Evolutionary conservation across 1,140 invertebrate species (phyloP).

Genomic region (Ectropis grisescens): DNA sequence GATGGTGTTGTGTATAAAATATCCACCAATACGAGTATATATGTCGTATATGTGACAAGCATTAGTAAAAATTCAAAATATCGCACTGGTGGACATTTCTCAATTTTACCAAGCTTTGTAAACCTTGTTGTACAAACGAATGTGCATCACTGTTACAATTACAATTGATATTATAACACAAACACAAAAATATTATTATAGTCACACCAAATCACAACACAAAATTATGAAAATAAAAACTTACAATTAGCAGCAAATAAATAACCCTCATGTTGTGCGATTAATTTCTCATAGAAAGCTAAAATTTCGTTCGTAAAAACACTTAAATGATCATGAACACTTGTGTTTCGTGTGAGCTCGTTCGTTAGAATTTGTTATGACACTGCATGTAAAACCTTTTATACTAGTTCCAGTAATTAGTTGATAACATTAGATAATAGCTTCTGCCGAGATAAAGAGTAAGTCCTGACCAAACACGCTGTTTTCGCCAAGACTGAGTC

Average conservation of each 20-base stretch:
- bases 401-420: conserved; percentile 41
- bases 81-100: no score
- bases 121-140: no score
- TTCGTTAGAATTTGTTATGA: conserved; percentile 46
- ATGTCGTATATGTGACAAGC: no score
- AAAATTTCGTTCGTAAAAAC: conserved; percentile 51
- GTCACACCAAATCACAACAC: no score
- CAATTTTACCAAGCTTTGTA: no score
- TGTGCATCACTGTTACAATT: no score
- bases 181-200: no score
- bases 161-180: not conserved
- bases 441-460: conserved; percentile 39
- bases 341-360: conserved; percentile 46
- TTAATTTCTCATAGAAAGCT: conserved; percentile 22
- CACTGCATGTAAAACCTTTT: conserved; percentile 32
- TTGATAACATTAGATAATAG: conserved; percentile 57
- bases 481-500: conserved; percentile 57
- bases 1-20: no score
- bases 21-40: no score
- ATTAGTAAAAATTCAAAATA: no score
- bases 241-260: conserved; percentile 44
- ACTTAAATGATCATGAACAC: conserved; percentile 23
- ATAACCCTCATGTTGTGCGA: conserved; percentile 43
- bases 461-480: conserved; percentile 47
- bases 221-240: conserved; percentile 17